Conservation (phyloP, 2,113 vertebrate genomes). For the Epinephelus lanceolatus region DNA sequence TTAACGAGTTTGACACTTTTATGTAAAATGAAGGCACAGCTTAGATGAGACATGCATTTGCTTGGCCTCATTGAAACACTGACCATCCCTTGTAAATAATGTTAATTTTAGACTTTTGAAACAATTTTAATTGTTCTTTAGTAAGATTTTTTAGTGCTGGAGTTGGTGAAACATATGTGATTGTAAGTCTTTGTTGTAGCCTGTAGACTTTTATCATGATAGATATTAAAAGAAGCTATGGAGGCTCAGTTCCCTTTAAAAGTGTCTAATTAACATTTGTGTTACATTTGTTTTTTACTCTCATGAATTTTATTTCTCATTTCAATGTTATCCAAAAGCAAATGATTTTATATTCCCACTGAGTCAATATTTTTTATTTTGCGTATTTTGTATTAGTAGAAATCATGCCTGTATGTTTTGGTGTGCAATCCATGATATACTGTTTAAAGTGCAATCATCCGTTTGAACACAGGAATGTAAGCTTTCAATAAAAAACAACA, state of each 20-base stretch:
- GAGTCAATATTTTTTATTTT: neutral
- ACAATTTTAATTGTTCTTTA: neutral
- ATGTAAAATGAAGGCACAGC: constrained; percentile 3
- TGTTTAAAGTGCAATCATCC: neutral
- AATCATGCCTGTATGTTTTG: neutral
- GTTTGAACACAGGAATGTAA: neutral
- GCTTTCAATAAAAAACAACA: neutral
- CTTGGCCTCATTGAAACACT: neutral
- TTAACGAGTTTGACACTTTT: neutral
- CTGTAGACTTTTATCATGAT: neutral
- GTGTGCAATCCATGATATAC: neutral
- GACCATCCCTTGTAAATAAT: constrained; percentile 36
- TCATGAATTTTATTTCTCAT: neutral
- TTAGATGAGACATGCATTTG: neutral
- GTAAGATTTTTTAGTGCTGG: neutral
- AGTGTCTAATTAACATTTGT: neutral
- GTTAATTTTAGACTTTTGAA: constrained; percentile 12
- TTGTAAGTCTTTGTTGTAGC: neutral
- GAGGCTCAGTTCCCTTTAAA: neutral
- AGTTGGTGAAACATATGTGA: neutral
- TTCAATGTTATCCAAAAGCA: neutral
- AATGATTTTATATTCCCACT: constrained; percentile 6
- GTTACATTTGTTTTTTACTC: neutral
- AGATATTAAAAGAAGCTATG: neutral
- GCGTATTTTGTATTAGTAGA: neutral